phyloP scores from a whole-genome alignment of 2,113 vertebrate genomes.

The Chaetodon auriga region DNA sequence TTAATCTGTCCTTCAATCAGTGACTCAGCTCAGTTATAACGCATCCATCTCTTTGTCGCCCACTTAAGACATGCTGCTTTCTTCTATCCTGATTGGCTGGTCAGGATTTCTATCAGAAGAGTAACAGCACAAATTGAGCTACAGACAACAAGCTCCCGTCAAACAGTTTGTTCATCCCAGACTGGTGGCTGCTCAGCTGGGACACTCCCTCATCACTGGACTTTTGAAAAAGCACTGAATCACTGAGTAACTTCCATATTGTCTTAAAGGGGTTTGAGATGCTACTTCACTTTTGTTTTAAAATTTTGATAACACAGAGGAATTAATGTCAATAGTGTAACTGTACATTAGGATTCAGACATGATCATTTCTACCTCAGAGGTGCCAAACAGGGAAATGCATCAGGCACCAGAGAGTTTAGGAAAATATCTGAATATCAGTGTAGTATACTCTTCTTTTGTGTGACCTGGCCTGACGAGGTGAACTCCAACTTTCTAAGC shows the following conservation, averaged over 20 bases:
- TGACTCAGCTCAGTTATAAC: constrained; percentile 33
- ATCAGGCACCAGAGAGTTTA: background rate
- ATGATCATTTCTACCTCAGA: background rate
- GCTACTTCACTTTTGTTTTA: background rate
- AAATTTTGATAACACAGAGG: background rate
- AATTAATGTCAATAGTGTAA: background rate
- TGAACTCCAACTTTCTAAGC: background rate
- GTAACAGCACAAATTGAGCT: constrained; percentile 36
- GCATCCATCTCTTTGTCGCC: background rate
- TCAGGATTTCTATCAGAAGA: constrained; percentile 80
- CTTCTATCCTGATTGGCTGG: constrained; percentile 83
- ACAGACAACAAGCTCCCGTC: background rate
- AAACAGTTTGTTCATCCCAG: constrained; percentile 18
- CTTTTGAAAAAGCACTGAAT: constrained; percentile 3
- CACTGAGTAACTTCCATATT: constrained; percentile 18
- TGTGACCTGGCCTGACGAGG: background rate
- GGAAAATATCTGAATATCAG: background rate
- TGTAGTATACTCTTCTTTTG: background rate
- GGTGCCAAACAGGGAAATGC: background rate
- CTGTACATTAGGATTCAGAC: background rate
- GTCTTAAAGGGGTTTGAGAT: background rate
- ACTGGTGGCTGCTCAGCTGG: constrained; percentile 73
- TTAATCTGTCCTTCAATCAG: constrained; percentile 34
- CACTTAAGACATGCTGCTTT: constrained; percentile 30
- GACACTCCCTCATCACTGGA: background rate